A percentile compares a stretch with the other conserved stretches of the same genome.
Conservation (phyloP, 2,888 invertebrate genomes). For the Microctonus brassicae region DNA sequence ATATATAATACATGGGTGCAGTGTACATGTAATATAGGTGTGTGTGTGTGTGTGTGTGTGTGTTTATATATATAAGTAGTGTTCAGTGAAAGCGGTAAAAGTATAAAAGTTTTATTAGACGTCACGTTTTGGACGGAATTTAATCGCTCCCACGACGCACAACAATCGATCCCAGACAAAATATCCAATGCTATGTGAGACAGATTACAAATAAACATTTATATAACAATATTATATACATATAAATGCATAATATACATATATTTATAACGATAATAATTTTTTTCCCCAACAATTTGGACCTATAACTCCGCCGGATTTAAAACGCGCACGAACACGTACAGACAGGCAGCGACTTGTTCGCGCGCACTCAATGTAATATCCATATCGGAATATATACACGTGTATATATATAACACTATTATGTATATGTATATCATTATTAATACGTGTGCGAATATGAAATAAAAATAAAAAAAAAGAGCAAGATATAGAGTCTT, state of each 20-base stretch:
- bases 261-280: too few relatives aligned
- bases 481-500: constrained; percentile 36
- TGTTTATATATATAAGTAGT: background rate
- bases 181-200: constrained; percentile 1
- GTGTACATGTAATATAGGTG: too few relatives aligned
- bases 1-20: too few relatives aligned
- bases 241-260: background rate
- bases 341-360: background rate
- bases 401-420: background rate
- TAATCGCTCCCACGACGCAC: constrained; percentile 6
- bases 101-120: constrained; percentile 9
- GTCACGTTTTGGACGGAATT: constrained; percentile 13
- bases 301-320: constrained; percentile 1
- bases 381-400: background rate
- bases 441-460: constrained; percentile 14
- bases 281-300: background rate
- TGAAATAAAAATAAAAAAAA: too few relatives aligned
- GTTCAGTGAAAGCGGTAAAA: background rate
- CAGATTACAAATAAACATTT: background rate
- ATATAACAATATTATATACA: background rate
- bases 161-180: constrained; percentile 13
- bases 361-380: background rate
- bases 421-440: background rate
- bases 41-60: too few relatives aligned
- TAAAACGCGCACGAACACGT: too few relatives aligned